phyloP scores from a whole-genome alignment of 1,140 invertebrate genomes.

The Cydia fagiglandana region DNA sequence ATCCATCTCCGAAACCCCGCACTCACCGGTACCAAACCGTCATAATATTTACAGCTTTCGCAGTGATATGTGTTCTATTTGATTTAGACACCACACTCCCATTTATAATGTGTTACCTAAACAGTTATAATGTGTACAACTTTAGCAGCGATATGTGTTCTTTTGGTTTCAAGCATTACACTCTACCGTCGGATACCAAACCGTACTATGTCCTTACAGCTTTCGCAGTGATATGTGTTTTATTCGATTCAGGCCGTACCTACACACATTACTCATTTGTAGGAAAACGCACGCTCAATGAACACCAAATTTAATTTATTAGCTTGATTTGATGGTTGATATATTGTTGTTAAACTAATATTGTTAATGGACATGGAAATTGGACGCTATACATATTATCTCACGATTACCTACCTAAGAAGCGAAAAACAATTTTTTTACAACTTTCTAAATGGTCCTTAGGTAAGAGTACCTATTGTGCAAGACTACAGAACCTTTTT shows the following conservation, averaged over 20 bases:
- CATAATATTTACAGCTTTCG: background rate
- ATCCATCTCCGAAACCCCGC: background rate
- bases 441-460: no score
- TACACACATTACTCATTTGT: conserved; percentile 2
- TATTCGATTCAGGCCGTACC: no score
- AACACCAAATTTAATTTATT: conserved; percentile 4
- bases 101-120: background rate
- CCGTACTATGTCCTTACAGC: background rate
- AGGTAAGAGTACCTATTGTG: no score
- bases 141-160: background rate
- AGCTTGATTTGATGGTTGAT: conserved; percentile 1
- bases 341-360: background rate
- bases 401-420: no score
- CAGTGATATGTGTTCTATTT: background rate
- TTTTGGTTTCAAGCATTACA: background rate
- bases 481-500: no score
- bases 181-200: background rate
- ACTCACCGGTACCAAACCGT: background rate
- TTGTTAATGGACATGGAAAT: background rate
- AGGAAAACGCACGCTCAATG: background rate
- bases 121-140: background rate
- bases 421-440: no score
- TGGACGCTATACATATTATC: no score
- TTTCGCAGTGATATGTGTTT: background rate
- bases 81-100: no score